A percentile compares a stretch with the other conserved stretches of the same genome.
Evolutionary conservation across 2,113 vertebrate species (phyloP).

Genomic region (Smithornis capensis): DNA sequence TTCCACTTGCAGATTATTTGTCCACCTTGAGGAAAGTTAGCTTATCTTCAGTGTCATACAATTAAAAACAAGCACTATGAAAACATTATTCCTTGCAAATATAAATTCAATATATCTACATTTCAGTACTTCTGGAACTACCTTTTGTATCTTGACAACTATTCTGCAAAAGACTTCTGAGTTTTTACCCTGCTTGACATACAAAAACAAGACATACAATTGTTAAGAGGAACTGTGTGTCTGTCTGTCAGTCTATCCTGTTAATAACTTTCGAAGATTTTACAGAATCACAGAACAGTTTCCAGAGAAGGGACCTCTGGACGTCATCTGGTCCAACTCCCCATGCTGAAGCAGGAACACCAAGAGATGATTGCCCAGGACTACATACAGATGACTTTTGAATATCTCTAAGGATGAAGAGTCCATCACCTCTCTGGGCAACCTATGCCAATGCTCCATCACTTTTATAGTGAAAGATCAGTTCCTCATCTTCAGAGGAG

Average conservation of each 20-base stretch:
- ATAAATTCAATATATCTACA: not conserved
- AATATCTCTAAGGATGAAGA: not conserved
- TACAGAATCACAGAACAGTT: not conserved
- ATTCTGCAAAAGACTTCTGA: not conserved
- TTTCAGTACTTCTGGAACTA: not conserved
- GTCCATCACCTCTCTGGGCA: not conserved
- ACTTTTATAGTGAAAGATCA: not conserved
- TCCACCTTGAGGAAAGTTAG: not conserved
- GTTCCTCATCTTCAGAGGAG: not conserved
- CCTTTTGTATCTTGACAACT: not conserved
- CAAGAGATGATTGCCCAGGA: not conserved
- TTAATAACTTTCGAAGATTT: not conserved
- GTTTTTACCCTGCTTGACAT: rapidly evolving
- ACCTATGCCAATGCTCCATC: not conserved
- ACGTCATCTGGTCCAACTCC: not conserved
- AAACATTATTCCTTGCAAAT: not conserved
- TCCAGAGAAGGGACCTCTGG: not conserved
- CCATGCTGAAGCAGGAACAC: not conserved
- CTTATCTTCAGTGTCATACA: not conserved
- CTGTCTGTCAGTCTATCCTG: not conserved
- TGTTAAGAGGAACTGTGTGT: not conserved
- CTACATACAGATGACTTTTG: not conserved
- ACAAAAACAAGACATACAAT: not conserved
- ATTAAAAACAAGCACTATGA: not conserved
- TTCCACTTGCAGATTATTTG: not conserved